These are phyloP conservation scores for Excalfactoria chinensis DNA, from an alignment of 2,113 vertebrate species.

Conservation along the genomic window DNA sequence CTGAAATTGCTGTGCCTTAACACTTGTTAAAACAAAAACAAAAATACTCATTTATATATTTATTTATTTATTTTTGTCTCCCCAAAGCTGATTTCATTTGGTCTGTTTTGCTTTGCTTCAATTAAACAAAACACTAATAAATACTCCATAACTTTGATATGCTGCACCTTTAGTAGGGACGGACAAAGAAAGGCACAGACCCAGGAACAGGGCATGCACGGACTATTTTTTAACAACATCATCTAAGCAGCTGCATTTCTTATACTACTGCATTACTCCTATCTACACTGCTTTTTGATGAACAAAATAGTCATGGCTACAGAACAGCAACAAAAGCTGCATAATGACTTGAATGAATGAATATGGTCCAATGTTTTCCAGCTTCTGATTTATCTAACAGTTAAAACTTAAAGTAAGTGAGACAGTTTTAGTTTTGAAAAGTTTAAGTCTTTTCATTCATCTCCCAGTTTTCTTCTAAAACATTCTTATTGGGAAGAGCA, in stretches of 20 bases:
- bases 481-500: background rate
- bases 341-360: background rate
- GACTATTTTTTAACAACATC: background rate
- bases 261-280: background rate
- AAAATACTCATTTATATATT: too few species aligned
- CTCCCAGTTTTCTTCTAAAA: background rate
- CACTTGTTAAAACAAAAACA: background rate
- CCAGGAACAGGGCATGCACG: background rate
- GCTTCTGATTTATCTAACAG: constrained; percentile 1
- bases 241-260: constrained; percentile 32
- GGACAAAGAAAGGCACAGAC: background rate
- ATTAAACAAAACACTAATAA: background rate
- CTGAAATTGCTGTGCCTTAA: background rate
- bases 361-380: background rate
- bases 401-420: background rate
- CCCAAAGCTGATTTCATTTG: background rate
- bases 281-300: background rate
- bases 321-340: constrained; percentile 36
- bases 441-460: background rate
- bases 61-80: background rate
- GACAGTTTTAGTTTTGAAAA: background rate
- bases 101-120: background rate
- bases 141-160: background rate
- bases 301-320: background rate
- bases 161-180: background rate